phyloP scores from a whole-genome alignment of 2,888 invertebrate genomes.

The Nycteola revayana region DNA sequence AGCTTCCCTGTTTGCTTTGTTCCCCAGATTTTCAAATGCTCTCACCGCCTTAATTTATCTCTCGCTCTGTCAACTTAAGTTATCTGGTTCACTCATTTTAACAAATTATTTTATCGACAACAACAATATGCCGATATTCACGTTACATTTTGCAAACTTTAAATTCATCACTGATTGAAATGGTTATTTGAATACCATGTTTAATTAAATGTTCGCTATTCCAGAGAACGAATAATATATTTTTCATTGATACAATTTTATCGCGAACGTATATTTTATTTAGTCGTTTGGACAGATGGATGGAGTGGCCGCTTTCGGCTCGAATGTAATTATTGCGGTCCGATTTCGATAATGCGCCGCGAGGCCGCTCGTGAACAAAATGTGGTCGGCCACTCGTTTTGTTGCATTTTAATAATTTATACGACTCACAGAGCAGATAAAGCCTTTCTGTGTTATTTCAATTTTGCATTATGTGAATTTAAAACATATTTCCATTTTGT shows the following conservation, averaged over 20 bases:
- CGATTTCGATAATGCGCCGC: constrained; percentile 76
- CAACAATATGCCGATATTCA: background rate
- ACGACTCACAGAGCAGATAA: constrained; percentile 60
- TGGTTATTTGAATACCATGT: constrained; percentile 43
- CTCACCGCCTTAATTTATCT: constrained; percentile 36
- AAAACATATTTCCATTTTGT: constrained; percentile 35
- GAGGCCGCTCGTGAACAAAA: constrained; percentile 66
- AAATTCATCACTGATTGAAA: constrained; percentile 32
- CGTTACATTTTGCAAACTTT: constrained; percentile 12
- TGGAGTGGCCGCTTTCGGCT: constrained; percentile 65
- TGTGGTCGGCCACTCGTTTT: constrained; percentile 69
- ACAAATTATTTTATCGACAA: background rate
- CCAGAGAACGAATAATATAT: constrained; percentile 51
- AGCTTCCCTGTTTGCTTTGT: constrained; percentile 53
- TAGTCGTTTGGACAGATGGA: constrained; percentile 66
- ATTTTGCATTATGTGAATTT: constrained; percentile 39
- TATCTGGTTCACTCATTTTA: too few species aligned
- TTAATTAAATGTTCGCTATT: constrained; percentile 51
- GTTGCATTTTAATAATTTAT: constrained; percentile 77
- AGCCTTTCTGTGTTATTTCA: constrained; percentile 63
- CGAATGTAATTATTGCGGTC: constrained; percentile 79
- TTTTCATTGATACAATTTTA: constrained; percentile 64
- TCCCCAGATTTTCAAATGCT: constrained; percentile 42
- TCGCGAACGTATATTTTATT: constrained; percentile 60
- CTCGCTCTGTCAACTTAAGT: constrained; percentile 5